Evolutionary conservation across 2,888 invertebrate species (phyloP).

Genomic region (Drosophila anceps): DNA sequence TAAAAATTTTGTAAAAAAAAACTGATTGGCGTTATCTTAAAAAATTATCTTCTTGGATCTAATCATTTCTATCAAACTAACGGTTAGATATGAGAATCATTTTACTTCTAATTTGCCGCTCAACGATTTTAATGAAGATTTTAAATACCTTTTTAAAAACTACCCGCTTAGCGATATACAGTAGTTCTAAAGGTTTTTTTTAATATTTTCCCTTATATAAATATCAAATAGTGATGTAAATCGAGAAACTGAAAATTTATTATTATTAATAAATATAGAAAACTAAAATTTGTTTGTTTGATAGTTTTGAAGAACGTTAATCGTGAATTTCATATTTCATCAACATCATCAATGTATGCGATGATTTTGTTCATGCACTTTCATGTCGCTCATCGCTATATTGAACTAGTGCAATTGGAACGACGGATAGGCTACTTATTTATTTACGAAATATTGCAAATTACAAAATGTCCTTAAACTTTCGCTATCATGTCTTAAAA

Average conservation of each 20-base stretch:
- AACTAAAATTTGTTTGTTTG: background rate
- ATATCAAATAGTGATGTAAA: conserved; percentile 29
- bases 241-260: conserved; percentile 15
- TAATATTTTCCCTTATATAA: conserved; percentile 3
- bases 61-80: background rate
- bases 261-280: conserved; percentile 26
- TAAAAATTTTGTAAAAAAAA: background rate
- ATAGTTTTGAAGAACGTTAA: background rate
- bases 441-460: background rate
- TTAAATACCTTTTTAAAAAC: background rate
- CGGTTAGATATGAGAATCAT: background rate
- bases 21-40: conserved; percentile 6
- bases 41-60: background rate
- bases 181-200: conserved; percentile 16
- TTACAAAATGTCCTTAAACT: conserved; percentile 81
- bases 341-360: conserved; percentile 1
- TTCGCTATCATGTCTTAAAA: conserved; percentile 82
- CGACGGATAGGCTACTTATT: background rate
- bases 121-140: background rate
- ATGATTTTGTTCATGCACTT: conserved; percentile 22
- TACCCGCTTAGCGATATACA: conserved; percentile 14
- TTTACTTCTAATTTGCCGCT: background rate
- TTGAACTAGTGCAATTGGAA: conserved; percentile 18
- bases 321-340: background rate
- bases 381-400: conserved; percentile 18